Evolutionary conservation across 2,113 vertebrate species (phyloP), one percentile per base, ranked within the genome.

Genomic region (Rhombomys opimus): DNA sequence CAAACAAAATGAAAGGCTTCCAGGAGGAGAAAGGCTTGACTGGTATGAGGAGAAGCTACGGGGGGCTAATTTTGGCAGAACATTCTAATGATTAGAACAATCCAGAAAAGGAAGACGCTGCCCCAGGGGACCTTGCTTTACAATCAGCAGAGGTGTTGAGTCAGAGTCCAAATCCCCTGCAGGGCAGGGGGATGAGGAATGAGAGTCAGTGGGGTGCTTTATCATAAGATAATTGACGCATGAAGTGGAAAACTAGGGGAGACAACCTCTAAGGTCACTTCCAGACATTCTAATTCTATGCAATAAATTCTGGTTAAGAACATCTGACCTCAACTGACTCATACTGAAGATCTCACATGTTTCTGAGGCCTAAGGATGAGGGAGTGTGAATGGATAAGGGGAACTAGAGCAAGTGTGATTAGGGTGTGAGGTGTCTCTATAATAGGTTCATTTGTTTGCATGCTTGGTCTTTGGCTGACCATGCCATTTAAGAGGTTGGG

Each of bases 51-150:
- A 93, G 65, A 87, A 89, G 75, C 93, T 65, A 52, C 68, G 90
- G 96, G 95, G 86, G 81, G 61, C 80, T 96, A 95, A 97, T 97
- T 96, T 95, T 88, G 76, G 92, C 65, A 93, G 90, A 95, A 95
- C 30, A 46, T 94, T 86, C 95, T 96, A 92, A 94, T 96, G 76
- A 92, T 92, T n/a, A 87, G 65, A 89, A 92, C 46, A 75, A 86
- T 87, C 86, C 61, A 97, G 96, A 96, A 94, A 92, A 81, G 82
- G 81, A 93, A 93, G 35, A 76, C 63, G 67, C 81, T 96, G 35
- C 59, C 88, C 85, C 54, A 92, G 95, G 94, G 87, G 65, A 70
- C 54, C 90, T 95, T 93, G 88, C 89, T 95, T 98, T 97, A 95
- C 22, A 93, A 89, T 93, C 72, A 85, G n/a, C 32, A 38, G 50